Percentiles rank a stretch among this genome's conserved stretches.
These are phyloP conservation scores for Zaprionus camerounensis DNA, from an alignment of 1,140 invertebrate species.

Conservation along the genomic window DNA sequence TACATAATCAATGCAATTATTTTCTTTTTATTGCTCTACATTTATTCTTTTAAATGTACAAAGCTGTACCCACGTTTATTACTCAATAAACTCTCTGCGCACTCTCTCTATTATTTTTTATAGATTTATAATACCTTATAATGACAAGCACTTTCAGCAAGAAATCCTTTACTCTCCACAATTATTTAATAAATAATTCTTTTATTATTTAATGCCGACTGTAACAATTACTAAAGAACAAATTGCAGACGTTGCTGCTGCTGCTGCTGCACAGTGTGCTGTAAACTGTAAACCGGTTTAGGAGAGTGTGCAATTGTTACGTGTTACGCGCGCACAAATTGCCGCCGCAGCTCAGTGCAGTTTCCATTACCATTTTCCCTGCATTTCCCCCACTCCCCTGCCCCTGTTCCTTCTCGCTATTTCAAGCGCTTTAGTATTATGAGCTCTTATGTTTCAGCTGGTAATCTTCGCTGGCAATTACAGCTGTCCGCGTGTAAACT, in stretches of 20 bases:
- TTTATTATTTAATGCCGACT: neutral
- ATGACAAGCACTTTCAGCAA: no score
- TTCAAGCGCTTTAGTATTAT: constrained; percentile 13
- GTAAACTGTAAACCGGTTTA: constrained; percentile 18
- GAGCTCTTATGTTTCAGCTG: constrained; percentile 40
- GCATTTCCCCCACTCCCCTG: neutral
- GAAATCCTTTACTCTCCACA: neutral
- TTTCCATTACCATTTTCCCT: constrained; percentile 19
- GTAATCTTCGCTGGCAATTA: constrained; percentile 43
- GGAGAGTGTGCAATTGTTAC: neutral
- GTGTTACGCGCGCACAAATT: constrained; percentile 20
- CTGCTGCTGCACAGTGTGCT: neutral
- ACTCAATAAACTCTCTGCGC: no score
- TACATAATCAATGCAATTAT: no score
- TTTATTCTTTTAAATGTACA: no score
- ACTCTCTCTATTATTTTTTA: no score
- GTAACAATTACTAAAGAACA: neutral
- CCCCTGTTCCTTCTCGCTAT: no score
- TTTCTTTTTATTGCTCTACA: no score
- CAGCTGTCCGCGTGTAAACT: constrained; percentile 22
- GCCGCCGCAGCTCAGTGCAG: constrained; percentile 10
- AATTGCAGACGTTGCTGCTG: neutral
- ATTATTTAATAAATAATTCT: constrained; percentile 6
- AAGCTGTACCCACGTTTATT: no score
- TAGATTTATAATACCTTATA: neutral